Conservation (phyloP, 1,140 invertebrate species). For the Achatina immaculata region DNA sequence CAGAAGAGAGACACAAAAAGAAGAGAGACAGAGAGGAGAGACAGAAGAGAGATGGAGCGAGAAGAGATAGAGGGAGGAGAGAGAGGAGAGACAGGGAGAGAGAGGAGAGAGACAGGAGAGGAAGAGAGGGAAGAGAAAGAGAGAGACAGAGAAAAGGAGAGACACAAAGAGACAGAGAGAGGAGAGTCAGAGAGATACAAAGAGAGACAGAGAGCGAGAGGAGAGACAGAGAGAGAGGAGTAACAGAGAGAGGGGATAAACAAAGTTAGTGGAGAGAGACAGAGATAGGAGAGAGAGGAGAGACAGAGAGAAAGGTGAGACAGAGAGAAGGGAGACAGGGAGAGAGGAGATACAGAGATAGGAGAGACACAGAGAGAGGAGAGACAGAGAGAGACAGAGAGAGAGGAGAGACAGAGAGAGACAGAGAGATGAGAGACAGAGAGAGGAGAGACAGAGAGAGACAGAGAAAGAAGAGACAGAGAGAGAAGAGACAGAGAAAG, state of each 20-base stretch:
- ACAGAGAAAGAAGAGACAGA: too few species aligned
- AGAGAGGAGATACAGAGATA: background rate
- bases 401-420: background rate
- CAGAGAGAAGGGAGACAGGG: background rate
- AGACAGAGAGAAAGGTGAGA: too few species aligned
- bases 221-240: too few species aligned
- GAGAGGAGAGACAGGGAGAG: background rate
- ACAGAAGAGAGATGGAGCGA: background rate
- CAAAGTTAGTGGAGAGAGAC: too few species aligned
- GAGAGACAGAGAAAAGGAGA: too few species aligned
- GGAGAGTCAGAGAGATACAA: too few species aligned
- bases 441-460: too few species aligned
- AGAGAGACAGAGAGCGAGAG: too few species aligned
- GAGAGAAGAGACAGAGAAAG: background rate
- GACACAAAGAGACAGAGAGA: too few species aligned
- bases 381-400: background rate
- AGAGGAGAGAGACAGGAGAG: background rate
- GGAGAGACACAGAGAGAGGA: background rate
- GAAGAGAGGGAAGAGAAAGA: background rate
- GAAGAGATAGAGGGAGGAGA: background rate
- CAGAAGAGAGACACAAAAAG: background rate
- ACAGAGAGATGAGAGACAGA: background rate
- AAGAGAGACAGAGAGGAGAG: background rate
- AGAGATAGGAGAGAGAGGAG: too few species aligned
- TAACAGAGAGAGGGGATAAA: too few species aligned